These are phyloP conservation scores for Bovichtus diacanthus DNA, from an alignment of 2,797 vertebrate genomes.

Conservation along the genomic window DNA sequence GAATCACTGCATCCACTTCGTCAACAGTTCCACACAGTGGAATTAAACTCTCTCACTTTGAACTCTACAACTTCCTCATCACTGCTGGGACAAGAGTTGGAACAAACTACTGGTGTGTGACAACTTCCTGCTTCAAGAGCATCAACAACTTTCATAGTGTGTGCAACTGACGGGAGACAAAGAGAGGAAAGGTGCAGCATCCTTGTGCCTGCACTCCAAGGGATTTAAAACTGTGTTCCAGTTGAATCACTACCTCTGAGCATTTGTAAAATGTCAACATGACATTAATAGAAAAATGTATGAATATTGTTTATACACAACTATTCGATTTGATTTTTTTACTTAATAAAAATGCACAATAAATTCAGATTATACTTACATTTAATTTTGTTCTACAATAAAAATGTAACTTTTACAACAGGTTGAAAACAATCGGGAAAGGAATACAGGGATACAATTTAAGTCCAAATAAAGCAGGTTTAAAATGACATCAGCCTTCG, in stretches of 20 bases:
- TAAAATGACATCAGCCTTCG: background rate
- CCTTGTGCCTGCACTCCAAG: slow-evolving; percentile 68
- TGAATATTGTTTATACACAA: background rate
- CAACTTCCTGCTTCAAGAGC: slow-evolving; percentile 83
- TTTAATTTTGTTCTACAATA: background rate
- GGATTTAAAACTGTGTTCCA: slow-evolving; percentile 19
- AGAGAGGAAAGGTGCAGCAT: slow-evolving; percentile 95
- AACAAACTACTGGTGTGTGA: slow-evolving; percentile 18
- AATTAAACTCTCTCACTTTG: slow-evolving; percentile 14
- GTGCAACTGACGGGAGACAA: slow-evolving; percentile 85
- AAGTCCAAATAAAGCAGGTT: slow-evolving; percentile 34
- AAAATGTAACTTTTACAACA: slow-evolving; percentile 19
- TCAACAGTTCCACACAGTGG: background rate
- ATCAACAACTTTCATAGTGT: slow-evolving; percentile 46
- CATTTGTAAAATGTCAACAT: background rate
- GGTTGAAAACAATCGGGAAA: background rate
- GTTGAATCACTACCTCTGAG: slow-evolving; percentile 26
- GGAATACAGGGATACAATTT: slow-evolving; percentile 2
- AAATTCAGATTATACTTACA: background rate
- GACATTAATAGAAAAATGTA: background rate
- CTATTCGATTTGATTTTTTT: background rate
- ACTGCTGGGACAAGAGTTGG: slow-evolving; percentile 24
- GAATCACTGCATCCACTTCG: background rate
- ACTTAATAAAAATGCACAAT: slow-evolving; percentile 2
- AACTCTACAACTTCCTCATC: slow-evolving; percentile 50